Percentiles rank a stretch among this genome's conserved stretches.
Conservation (phyloP, 2,113 vertebrate species). For the Stictonetta naevosa region DNA sequence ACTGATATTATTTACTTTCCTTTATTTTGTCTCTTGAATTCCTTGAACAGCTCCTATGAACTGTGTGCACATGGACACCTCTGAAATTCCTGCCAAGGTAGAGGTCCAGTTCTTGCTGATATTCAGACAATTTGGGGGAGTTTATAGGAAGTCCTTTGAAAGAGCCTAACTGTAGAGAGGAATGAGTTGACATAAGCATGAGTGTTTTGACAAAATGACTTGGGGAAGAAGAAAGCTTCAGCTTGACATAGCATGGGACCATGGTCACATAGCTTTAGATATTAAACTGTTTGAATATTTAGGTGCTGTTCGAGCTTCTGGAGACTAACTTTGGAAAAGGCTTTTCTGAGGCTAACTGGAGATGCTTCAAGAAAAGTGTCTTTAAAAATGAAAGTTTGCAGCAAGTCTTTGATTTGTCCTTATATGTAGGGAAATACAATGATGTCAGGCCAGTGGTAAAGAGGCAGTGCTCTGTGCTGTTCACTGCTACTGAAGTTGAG, state of each 20-base stretch:
- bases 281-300: background rate
- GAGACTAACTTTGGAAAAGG: background rate
- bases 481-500: background rate
- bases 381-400: background rate
- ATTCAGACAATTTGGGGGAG: background rate
- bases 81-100: background rate
- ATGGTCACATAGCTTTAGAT: background rate
- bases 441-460: background rate
- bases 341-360: background rate
- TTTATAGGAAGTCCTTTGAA: background rate
- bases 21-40: background rate
- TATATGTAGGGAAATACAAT: rapidly evolving
- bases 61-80: background rate
- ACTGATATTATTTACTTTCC: background rate
- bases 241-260: background rate
- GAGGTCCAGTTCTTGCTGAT: background rate
- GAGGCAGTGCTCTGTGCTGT: background rate
- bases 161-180: background rate
- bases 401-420: background rate
- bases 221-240: background rate
- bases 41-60: background rate
- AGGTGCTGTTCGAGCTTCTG: background rate
- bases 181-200: background rate
- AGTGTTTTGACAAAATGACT: background rate
- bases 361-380: background rate